Base-by-base conservation (phyloP, 2,888 invertebrate genomes). In the Coecobrya sp. region DNA sequence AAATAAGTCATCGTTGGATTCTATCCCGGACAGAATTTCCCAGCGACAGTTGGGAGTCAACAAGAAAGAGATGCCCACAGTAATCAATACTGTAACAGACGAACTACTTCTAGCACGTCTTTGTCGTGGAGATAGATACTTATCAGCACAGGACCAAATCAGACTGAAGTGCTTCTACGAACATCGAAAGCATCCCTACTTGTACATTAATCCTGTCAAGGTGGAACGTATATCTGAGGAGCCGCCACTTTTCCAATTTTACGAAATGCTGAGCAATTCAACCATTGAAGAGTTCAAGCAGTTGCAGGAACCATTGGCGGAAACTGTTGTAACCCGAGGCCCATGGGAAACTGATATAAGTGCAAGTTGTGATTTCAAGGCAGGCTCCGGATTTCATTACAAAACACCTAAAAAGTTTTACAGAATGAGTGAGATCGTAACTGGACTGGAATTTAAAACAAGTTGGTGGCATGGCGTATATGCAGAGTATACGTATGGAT, bases 401-500 rank as follows among this genome's bases (percentile, higher is more conserved):
- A 3, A 59, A 1, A 59, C 59, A 19, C 22, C 59, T 19, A 2
- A 1, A 22, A 59, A 7, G 5, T 59, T 19, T n/a, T 59, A 13
- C 7, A n/a, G 16, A 8, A 59, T 19, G 11, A 22, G 59, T 2
- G 59, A 59, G 16, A 59, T 59, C 19, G 59, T 59, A 16, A 19
- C 59, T 1, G 59, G 59, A 59, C 19, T 59, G 22, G 19, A 22
- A 19, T 59, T 59, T 59, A 13, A 2, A 16, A 19, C 3, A 7
- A 22, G 85, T 25, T 16, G 36, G 1, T 19, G 10, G 27, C 59
- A 36, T 19, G 25, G 62, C 0, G 59, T 76, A n/a, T 22, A 59
- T 42, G 62, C n/a, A 0, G 87, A 88, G 30, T 88, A 88, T 19
- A 49, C 79, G 42, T 88, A 65, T 30, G 88, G 88, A 10, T 36